Conservation (phyloP, 1,140 invertebrate genomes). For the Drosophila pandora region DNA sequence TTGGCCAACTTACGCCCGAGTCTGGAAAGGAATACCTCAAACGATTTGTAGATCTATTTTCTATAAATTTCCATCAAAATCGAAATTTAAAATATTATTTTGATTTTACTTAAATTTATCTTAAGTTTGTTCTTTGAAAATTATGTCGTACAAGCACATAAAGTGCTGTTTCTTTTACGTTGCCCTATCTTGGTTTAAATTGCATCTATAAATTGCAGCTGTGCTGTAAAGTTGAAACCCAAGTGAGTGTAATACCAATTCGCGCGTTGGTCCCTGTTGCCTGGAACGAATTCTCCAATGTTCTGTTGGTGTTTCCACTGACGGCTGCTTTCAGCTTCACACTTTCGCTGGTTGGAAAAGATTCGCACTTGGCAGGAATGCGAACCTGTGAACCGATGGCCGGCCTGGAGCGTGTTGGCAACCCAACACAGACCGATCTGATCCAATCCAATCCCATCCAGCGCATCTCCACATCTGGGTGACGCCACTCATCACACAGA, state of each 20-base stretch:
- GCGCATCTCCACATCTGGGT: constrained; percentile 11
- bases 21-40: no score
- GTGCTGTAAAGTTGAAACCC: constrained; percentile 18
- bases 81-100: no score
- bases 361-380: constrained; percentile 55
- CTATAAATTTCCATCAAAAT: no score
- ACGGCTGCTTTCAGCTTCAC: constrained; percentile 61
- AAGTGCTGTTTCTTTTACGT: no score
- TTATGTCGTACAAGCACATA: no score
- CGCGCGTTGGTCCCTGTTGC: not conserved
- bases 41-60: no score
- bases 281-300: constrained; percentile 17
- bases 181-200: not conserved
- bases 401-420: constrained; percentile 43
- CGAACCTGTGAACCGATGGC: constrained; percentile 23
- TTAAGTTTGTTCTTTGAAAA: no score
- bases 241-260: no score
- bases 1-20: no score
- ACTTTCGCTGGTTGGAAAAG: constrained; percentile 47
- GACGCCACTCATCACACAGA: constrained; percentile 27
- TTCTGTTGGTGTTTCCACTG: constrained; percentile 13
- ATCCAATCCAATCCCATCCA: constrained; percentile 6
- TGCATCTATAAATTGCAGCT: not conserved
- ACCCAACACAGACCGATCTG: not conserved
- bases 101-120: no score